Conservation (phyloP, 1,140 invertebrate genomes). For the Heliconius hewitsoni region DNA sequence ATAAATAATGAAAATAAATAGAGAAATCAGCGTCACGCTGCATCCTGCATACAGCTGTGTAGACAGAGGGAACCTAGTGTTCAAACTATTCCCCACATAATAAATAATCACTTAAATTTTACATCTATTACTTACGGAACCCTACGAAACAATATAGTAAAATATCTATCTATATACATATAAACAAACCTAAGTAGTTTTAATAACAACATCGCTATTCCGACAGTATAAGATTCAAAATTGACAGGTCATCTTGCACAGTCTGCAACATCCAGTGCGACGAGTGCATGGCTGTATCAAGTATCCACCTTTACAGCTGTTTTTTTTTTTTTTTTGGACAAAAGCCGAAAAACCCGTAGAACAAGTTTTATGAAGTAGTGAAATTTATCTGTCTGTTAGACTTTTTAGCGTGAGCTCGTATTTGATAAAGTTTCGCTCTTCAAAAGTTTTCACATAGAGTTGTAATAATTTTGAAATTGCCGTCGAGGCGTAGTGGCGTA, state of each 20-base stretch:
- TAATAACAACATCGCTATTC: constrained; percentile 42
- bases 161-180: constrained; percentile 26
- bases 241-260: constrained; percentile 14
- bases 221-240: constrained; percentile 34
- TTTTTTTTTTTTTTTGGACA: not conserved
- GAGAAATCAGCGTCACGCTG: too few species aligned
- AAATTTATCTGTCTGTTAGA: constrained; percentile 15
- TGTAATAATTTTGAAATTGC: not conserved
- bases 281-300: not conserved
- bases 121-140: not conserved
- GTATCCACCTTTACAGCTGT: not conserved
- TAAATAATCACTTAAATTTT: not conserved
- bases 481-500: not conserved
- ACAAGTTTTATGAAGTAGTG: constrained; percentile 6
- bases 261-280: not conserved
- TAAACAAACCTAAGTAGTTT: constrained; percentile 36
- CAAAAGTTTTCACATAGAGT: constrained; percentile 6
- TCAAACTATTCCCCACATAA: too few species aligned
- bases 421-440: constrained; percentile 10
- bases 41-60: too few species aligned
- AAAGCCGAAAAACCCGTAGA: constrained; percentile 7
- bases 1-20: too few species aligned
- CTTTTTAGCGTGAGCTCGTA: not conserved
- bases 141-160: not conserved
- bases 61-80: too few species aligned